Base-by-base conservation (phyloP, 2,113 vertebrate species). In the Galbula dea region DNA sequence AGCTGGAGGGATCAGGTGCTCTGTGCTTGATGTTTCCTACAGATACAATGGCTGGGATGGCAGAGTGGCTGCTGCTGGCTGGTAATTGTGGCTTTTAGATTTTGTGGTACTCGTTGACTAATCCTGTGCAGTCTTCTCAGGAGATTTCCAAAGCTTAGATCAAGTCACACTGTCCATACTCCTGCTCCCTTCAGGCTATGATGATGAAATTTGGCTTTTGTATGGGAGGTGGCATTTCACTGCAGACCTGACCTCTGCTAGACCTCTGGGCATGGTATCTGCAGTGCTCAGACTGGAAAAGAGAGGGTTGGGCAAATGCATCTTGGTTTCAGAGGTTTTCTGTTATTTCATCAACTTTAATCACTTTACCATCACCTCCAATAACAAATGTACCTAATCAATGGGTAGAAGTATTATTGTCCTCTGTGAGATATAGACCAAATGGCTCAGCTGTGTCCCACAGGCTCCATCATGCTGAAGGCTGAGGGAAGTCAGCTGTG, bases 31-130 rank as follows among this genome's bases (percentile, higher is more conserved):
- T 18, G n/a, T 91, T 94, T 96, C 94, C 89, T 93, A 94, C 91
- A 83, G 18, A 51, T 6, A 69, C 75, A 77, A 29, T 0, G 27
- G 36, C 89, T 90, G 96, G 89, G 84, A 55, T 69, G 94, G 72
- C 82, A 83, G 43, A 18, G 82, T 19, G 85, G 89, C 93, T 74
- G 93, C 86, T 76, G 86, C 80, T 10, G 68, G 29, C 82, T 57
- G 79, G n/a, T 77, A 57, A 86, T 80, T 89, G 95, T 80, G 87
- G 93, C 93, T 95, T 96, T 95, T 11, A 79, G 95, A 95, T 94
- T 96, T 96, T 95, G 65, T 91, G 79, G 95, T 96, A 83, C 94
- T 61, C 91, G 1, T 78, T 23, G 89, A 48, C 91, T 96, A 95
- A 96, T 95, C 89, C 95, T 30, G 4, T n/a, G 85, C 51, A 66